Evolutionary conservation across 2,888 invertebrate species (phyloP).

Genomic region (Melinaea menophilus): DNA sequence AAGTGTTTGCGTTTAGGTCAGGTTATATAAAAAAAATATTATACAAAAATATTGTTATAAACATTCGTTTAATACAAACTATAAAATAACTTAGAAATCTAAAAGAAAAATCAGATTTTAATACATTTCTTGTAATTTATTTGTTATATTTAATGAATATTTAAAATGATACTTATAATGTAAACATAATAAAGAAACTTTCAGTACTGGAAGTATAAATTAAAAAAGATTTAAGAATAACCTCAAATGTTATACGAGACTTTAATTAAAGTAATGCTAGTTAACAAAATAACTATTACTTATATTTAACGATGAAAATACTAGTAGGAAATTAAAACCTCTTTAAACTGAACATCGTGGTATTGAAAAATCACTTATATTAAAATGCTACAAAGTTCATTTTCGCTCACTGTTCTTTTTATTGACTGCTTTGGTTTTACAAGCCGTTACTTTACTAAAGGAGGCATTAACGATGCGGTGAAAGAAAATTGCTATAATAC

Average conservation of each 20-base stretch:
- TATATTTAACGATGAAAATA: conserved; percentile 19
- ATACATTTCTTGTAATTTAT: too few species aligned
- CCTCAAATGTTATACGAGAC: too few species aligned
- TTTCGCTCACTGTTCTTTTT: conserved; percentile 6
- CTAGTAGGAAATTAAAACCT: conserved; percentile 18
- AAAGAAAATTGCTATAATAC: conserved; percentile 4
- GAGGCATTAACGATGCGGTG: conserved; percentile 17
- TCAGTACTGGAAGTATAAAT: too few species aligned
- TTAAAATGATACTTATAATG: too few species aligned
- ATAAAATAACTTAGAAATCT: too few species aligned
- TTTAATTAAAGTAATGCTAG: neutral
- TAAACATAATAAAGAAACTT: too few species aligned
- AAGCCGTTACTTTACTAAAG: conserved; percentile 14
- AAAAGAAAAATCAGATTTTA: too few species aligned
- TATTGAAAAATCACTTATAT: conserved; percentile 1
- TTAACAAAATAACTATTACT: neutral
- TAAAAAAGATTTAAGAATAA: too few species aligned
- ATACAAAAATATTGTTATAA: too few species aligned
- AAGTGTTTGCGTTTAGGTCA: conserved; percentile 1
- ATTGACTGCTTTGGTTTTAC: conserved; percentile 16
- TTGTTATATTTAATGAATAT: too few species aligned
- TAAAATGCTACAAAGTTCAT: neutral
- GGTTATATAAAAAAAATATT: neutral
- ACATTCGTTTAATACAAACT: too few species aligned
- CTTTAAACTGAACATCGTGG: conserved; percentile 1